Conservation (phyloP, 2,888 invertebrate genomes). For the Sphaeridia pumilis region DNA sequence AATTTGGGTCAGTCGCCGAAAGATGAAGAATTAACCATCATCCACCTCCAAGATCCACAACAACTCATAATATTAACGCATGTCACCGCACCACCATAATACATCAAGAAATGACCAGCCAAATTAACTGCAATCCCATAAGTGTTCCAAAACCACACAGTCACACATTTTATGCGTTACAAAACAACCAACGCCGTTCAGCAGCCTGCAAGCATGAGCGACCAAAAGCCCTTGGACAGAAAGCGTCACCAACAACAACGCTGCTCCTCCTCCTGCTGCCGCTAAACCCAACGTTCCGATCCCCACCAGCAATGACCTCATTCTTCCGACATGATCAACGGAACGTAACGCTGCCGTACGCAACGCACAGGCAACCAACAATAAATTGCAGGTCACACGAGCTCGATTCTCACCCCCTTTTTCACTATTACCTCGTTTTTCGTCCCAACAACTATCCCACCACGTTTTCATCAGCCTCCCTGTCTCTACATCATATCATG, state of each 20-base stretch:
- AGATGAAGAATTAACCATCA: too few relatives aligned
- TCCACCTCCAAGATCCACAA: too few relatives aligned
- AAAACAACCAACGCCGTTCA: too few relatives aligned
- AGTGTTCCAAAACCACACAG: too few relatives aligned
- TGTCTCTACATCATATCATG: background rate
- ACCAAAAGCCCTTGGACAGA: too few relatives aligned
- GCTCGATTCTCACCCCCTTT: conserved; percentile 18
- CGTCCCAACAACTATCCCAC: background rate
- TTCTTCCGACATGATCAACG: conserved; percentile 5
- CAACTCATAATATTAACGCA: too few relatives aligned
- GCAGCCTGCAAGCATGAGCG: too few relatives aligned
- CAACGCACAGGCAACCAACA: conserved; percentile 18
- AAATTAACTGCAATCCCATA: too few relatives aligned
- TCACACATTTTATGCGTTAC: too few relatives aligned
- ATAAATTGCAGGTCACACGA: conserved; percentile 21
- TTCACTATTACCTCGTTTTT: conserved; percentile 15
- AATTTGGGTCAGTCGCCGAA: conserved; percentile 1
- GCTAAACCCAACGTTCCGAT: background rate
- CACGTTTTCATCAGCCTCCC: background rate
- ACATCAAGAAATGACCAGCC: too few relatives aligned
- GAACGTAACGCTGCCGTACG: background rate
- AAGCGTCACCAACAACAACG: too few relatives aligned
- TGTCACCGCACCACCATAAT: too few relatives aligned
- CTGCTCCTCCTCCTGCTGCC: background rate
- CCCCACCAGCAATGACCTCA: conserved; percentile 17